Percentiles rank a stretch among this genome's conserved stretches.
phyloP scores from a whole-genome alignment of 2,888 invertebrate genomes.

The Netelia melanura region DNA sequence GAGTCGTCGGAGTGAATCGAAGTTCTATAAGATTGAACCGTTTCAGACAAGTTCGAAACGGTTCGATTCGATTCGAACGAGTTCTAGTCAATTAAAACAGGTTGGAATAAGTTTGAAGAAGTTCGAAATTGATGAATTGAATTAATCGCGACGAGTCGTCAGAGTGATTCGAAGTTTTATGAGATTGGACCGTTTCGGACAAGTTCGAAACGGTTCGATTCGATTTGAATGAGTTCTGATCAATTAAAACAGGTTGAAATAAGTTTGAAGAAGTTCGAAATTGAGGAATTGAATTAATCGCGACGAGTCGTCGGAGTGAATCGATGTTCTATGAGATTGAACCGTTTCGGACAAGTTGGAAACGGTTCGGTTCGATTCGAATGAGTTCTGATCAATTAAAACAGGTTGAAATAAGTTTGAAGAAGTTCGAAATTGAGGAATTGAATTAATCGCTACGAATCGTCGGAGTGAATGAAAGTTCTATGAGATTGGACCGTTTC shows the following conservation, averaged over 20 bases:
- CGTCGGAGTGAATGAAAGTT: too few species aligned
- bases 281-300: background rate
- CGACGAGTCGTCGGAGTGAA: background rate
- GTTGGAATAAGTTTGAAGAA: background rate
- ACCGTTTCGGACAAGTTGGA: too few species aligned
- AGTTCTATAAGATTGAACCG: background rate
- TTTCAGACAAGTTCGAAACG: too few species aligned
- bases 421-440: background rate
- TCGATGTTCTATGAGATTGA: background rate
- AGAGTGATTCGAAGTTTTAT: too few species aligned
- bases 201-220: background rate
- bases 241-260: slow-evolving; percentile 5
- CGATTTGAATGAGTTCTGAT: background rate
- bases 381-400: background rate
- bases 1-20: background rate
- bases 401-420: background rate
- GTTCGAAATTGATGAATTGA: background rate
- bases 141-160: too few species aligned
- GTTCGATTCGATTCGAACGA: background rate
- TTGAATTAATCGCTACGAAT: background rate
- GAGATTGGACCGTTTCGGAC: background rate
- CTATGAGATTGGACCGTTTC: background rate
- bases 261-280: background rate
- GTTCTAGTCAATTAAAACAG: background rate
- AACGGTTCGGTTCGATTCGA: background rate